Base-by-base conservation (phyloP, 2,888 invertebrate genomes). In the Odontocolon sp. region DNA sequence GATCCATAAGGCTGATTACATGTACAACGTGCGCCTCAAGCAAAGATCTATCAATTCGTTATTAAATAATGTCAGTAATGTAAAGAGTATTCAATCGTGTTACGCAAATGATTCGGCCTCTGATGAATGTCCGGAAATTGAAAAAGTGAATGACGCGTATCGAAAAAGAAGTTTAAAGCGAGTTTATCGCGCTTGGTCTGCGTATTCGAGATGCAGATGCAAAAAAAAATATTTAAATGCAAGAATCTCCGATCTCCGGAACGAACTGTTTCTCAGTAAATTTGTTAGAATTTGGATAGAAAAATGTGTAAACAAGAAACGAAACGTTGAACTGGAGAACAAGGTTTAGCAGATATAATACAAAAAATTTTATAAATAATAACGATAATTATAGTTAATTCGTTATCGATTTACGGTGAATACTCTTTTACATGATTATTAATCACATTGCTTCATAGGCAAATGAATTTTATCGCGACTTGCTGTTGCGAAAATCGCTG, bases 11-110 rank as follows among this genome's bases (percentile, higher is more conserved):
- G 82, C 81, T n/a, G 11, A 68, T 6, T 72, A 78, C 28, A 79
- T 67, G 6, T 81, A 81, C 28, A 45, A 45, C 0, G 59, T 52
- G n/a, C 78, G 75, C 6, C 70, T 82, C 3, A 54, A 79, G 45
- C 78, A 67, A 45, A 81, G 61, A 38, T 61, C 59, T 2, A 66
- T 83, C 3, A 80, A 76, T 28, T 61, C 66, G 8, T 64, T 83
- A 18, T 72, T 61, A 9, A 77, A 36, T 18, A 77, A 82, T 70
- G 45, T 52, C 31, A 33, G 38, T 6, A 45, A 64, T 9, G 68
- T 57, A 4, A 69, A 38, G 36, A 57, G 21, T 36, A 16, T 8
- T 36, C 50, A n/a, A 31, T 45, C 36, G 0, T 26, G 45, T 3
- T 6, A 18, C 45, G 21, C 14, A 33, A 38, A 4, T 23, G 5